Evolutionary conservation across 1,140 invertebrate species (phyloP), one percentile per base, ranked within the genome.

Genomic region (Psilanteris sp.): DNA sequence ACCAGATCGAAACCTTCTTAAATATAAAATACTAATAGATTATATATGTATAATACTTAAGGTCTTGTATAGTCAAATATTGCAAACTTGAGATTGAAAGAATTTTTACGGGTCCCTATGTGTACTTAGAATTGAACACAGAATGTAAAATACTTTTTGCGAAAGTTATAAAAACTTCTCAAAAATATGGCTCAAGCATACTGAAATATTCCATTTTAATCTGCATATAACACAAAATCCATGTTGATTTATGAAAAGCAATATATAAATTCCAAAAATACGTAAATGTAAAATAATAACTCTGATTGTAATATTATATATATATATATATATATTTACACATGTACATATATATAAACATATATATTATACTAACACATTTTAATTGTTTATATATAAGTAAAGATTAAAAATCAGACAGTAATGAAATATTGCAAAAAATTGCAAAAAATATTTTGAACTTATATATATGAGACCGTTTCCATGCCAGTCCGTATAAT

Each of bases 21-120:
- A 66, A 66, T 74, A 74, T 66, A 74, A 74, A 74, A 74, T 66
- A 59, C 61, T 74, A 74, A 74, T 66, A 32, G 70, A 66, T 66
- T 66, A 74, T 67, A 74, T 64, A 44, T 62, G 50, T 54, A 67
- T 74, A 74, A 67, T 67, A 67, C 54, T 61, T 67, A 64, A 74
- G 57, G 61, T 74, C 71, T 67, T 74, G 71, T 59, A 67, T 73
- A 74, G 61, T 61, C 61, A 67, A 66, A 67, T 67, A 67, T 74
- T 54, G 54, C 54, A 67, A 74, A 74, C 20, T 36, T 46, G 24
- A 50, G 16, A 70, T 48, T 50, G 36, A 66, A 66, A 50, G 52
- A 52, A 59, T 36, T 11, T 50, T 27, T 10, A 43, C 10, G 4
- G 3, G 27, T 24, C 18, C 10, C 9, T 54, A 48, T 20, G 11